Percentiles rank a stretch among this genome's conserved stretches.
Evolutionary conservation across 2,888 invertebrate species (phyloP).

Genomic region (Cantharis rustica): DNA sequence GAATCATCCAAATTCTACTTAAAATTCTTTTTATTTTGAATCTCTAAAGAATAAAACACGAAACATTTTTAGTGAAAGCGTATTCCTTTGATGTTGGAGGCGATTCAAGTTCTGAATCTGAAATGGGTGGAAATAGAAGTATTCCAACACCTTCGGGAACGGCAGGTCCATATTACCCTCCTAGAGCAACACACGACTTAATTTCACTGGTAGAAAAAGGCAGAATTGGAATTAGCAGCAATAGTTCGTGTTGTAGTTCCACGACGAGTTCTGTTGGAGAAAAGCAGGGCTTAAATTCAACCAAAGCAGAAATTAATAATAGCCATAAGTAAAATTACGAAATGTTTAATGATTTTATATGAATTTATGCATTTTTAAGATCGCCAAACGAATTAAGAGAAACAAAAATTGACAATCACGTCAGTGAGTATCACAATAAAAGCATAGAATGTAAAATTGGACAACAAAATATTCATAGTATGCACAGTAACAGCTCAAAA

Average conservation of each 20-base stretch:
- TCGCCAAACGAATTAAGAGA: constrained; percentile 58
- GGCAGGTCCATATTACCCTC: constrained; percentile 54
- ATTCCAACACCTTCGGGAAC: constrained; percentile 51
- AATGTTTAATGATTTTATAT: not conserved
- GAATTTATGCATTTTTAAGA: constrained; percentile 24
- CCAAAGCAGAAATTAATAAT: constrained; percentile 46
- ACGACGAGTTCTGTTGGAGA: constrained; percentile 61
- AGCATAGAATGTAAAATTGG: constrained; percentile 48
- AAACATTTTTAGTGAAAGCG: constrained; percentile 57
- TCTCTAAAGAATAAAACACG: not conserved
- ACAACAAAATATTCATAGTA: constrained; percentile 52
- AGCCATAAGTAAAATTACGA: constrained; percentile 18
- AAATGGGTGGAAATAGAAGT: constrained; percentile 56
- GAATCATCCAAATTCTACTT: not conserved
- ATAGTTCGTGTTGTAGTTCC: constrained; percentile 61
- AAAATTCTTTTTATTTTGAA: not conserved
- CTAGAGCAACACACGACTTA: constrained; percentile 51
- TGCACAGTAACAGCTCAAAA: constrained; percentile 63
- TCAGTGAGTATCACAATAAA: constrained; percentile 46
- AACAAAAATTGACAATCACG: constrained; percentile 67
- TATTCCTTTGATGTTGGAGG: constrained; percentile 66
- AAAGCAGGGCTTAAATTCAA: constrained; percentile 43
- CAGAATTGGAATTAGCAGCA: constrained; percentile 56
- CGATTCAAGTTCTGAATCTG: constrained; percentile 76
- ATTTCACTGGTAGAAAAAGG: constrained; percentile 61